These are phyloP conservation scores for Cancer borealis DNA, from an alignment of 2,888 invertebrate species.

Conservation along the genomic window DNA sequence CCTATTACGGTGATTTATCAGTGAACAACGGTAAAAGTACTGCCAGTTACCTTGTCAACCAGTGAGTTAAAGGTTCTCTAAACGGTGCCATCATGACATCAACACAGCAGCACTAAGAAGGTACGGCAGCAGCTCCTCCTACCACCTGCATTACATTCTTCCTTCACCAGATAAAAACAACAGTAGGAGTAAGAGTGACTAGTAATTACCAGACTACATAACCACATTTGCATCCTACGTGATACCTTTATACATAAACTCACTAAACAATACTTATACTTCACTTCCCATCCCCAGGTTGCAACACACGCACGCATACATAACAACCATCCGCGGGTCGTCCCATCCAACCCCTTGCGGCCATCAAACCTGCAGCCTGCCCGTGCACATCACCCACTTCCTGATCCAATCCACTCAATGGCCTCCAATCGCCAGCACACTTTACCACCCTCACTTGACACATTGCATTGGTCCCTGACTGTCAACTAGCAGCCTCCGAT, in stretches of 20 bases:
- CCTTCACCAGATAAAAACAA: not conserved
- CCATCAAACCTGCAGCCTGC: not conserved
- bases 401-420: conserved; percentile 15
- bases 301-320: no score
- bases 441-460: not conserved
- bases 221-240: not conserved
- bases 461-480: not conserved
- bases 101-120: not conserved
- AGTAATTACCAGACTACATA: not conserved
- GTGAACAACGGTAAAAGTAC: not conserved
- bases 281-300: no score
- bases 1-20: not conserved
- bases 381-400: not conserved
- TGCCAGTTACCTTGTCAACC: not conserved
- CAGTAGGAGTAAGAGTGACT: not conserved
- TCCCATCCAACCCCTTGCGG: not conserved
- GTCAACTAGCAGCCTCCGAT: not conserved
- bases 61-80: not conserved
- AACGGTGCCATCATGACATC: not conserved
- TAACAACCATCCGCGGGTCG: not conserved
- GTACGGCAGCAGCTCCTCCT: no score
- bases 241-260: not conserved
- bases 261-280: not conserved
- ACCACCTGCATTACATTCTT: not conserved
- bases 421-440: conserved; percentile 2